Base-by-base conservation (phyloP, 2,797 vertebrate species). In the Sparidentex hasta region DNA sequence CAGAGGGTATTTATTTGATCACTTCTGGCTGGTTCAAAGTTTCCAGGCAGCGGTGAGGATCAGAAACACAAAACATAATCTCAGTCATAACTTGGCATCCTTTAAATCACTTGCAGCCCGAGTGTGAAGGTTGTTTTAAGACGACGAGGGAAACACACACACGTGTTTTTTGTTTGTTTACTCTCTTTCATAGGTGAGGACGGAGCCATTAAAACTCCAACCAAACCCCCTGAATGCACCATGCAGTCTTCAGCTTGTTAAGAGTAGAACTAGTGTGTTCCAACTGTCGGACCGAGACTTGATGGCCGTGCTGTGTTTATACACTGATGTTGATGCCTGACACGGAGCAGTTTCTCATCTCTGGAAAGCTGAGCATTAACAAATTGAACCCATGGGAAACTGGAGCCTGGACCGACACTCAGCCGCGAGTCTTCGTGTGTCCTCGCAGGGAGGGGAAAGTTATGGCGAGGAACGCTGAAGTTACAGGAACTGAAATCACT, bases 1-100 rank as follows among this genome's bases (percentile, higher is more conserved):
- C 63, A 50, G 23, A 83, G 47, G 82, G 73, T 8, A 50, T 87
- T 77, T 70, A 33, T n/a, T 83, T 88, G 62, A 73, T 86, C 77
- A 41, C 74, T 66, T 65, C 11, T 0, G 33, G 51, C 63, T 7
- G 5, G 51, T 62, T 80, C 48, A 46, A 67, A 73, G 66, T 82
- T 81, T 76, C 51, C 21, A 57, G 27, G 4, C 0, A 50, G 29
- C 29, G 3, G 21, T 13, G 55, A 13, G 38, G 61, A 82, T 65
- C 56, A 61, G 50, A 84, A 54, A 55, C 7, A 44, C n/a, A 43
- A 71, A 43, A 14, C 68, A 14, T 64, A 54, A 54, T 71, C 71
- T 44, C 25, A 23, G 48, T 68, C 76, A 38, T 5, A n/a, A 71
- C 57, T 79, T 23, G 23, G 18, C 57, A 14, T 65, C 59, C 18